A percentile compares a stretch with the other conserved stretches of the same genome.
These are phyloP conservation scores for Lasioglossum albipes DNA, from an alignment of 1,140 invertebrate species.

Conservation along the genomic window DNA sequence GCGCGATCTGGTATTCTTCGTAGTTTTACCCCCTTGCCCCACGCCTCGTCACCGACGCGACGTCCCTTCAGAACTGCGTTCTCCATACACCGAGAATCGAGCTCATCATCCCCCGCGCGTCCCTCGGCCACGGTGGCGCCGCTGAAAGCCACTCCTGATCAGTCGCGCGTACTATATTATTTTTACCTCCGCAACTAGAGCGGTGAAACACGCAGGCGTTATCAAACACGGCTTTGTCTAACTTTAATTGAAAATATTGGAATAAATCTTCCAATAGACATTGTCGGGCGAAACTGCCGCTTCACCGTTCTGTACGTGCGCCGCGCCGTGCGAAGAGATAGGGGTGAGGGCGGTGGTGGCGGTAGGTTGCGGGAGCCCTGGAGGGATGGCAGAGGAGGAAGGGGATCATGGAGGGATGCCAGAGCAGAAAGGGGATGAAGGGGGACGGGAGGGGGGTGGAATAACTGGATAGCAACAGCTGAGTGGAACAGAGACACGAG, in stretches of 20 bases:
- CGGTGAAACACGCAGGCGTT: constrained; percentile 70
- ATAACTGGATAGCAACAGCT: constrained; percentile 29
- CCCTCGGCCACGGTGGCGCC: constrained; percentile 14
- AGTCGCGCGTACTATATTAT: constrained; percentile 71
- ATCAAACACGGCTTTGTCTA: constrained; percentile 74
- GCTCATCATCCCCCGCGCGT: not conserved
- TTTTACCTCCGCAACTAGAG: constrained; percentile 73
- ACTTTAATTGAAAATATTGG: constrained; percentile 81
- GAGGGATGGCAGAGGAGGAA: not conserved
- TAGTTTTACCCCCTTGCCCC: not conserved
- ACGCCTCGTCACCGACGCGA: not conserved
- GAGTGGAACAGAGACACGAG: constrained; percentile 49
- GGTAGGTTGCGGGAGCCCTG: not conserved
- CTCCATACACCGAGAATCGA: constrained; percentile 34
- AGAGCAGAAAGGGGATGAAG: constrained; percentile 5
- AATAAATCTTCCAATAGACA: constrained; percentile 78
- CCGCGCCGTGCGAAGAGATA: constrained; percentile 25
- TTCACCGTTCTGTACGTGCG: constrained; percentile 28
- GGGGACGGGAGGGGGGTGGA: constrained; percentile 19
- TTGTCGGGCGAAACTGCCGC: constrained; percentile 66
- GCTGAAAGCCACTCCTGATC: constrained; percentile 61
- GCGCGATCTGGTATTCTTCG: constrained; percentile 47
- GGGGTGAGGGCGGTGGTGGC: constrained; percentile 18
- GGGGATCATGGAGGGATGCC: not conserved
- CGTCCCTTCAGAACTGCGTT: not conserved